Percentiles rank a stretch among this genome's conserved stretches.
These are phyloP conservation scores for Champsocephalus esox DNA, from an alignment of 2,797 vertebrate genomes.

Conservation along the genomic window DNA sequence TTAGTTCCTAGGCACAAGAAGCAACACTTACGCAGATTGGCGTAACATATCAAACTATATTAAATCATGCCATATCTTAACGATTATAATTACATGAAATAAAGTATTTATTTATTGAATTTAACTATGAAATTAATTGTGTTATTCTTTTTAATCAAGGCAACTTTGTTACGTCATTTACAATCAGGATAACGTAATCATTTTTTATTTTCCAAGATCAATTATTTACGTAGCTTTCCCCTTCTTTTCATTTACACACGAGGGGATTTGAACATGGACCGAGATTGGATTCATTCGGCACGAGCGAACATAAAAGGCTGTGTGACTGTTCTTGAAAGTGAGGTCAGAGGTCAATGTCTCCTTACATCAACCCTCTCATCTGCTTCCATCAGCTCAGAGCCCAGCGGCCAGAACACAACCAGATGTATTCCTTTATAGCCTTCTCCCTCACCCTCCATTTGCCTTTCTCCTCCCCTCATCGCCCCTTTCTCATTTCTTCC, in stretches of 20 bases:
- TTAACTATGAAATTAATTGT: too few species aligned
- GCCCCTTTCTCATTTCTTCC: constrained; percentile 11
- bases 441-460: neutral
- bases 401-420: constrained; percentile 59
- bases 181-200: neutral
- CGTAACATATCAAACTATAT: too few species aligned
- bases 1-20: too few species aligned
- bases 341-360: constrained; percentile 61
- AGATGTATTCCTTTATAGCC: constrained; percentile 65
- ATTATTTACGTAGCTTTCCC: neutral
- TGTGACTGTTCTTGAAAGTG: constrained; percentile 24
- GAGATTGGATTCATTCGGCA: constrained; percentile 16
- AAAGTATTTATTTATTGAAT: too few species aligned
- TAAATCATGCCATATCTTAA: too few species aligned
- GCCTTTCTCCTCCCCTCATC: neutral
- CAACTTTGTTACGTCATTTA: too few species aligned
- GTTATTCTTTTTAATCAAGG: too few species aligned
- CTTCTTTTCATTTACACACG: neutral
- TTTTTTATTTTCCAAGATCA: neutral
- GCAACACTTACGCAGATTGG: too few species aligned
- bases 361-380: constrained; percentile 73
- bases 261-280: neutral
- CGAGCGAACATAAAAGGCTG: constrained; percentile 29
- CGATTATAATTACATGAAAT: too few species aligned
- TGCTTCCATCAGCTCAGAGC: constrained; percentile 69